Percentiles rank a stretch among this genome's conserved stretches.
Conservation (phyloP, 2,888 invertebrate species). For the Pristionchus arcanus region DNA sequence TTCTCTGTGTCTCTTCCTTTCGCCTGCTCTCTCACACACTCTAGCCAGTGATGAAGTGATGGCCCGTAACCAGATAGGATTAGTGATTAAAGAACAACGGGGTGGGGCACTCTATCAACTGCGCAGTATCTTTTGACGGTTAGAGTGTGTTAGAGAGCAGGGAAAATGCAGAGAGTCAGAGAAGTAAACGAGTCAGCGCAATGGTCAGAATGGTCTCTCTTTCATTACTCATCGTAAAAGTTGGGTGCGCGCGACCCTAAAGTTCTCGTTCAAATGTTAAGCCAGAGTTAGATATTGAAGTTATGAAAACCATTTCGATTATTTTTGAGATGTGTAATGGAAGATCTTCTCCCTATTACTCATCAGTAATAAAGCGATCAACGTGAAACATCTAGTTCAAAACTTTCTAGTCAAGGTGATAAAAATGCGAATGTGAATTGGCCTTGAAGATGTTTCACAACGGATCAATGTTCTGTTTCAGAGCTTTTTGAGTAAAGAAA, state of each 20-base stretch:
- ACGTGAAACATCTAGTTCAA: no score
- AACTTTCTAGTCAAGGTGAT: background rate
- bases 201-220: background rate
- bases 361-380: no score
- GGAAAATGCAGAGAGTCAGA: background rate
- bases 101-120: background rate
- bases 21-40: no score
- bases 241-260: slow-evolving; percentile 17
- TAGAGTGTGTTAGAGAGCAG: background rate
- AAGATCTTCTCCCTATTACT: no score
- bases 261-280: background rate
- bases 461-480: no score
- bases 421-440: background rate
- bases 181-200: background rate
- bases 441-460: background rate
- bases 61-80: background rate
- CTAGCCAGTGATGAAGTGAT: no score
- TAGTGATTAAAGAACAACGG: background rate
- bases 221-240: background rate
- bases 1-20: no score
- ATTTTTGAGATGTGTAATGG: no score
- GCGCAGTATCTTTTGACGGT: background rate
- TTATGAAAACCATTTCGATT: no score
- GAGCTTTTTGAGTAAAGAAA: no score
- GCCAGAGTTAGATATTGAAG: no score